Evolutionary conservation across 2,113 vertebrate species (phyloP), one percentile per base, ranked within the genome.

Genomic region (Chrysemys picta): DNA sequence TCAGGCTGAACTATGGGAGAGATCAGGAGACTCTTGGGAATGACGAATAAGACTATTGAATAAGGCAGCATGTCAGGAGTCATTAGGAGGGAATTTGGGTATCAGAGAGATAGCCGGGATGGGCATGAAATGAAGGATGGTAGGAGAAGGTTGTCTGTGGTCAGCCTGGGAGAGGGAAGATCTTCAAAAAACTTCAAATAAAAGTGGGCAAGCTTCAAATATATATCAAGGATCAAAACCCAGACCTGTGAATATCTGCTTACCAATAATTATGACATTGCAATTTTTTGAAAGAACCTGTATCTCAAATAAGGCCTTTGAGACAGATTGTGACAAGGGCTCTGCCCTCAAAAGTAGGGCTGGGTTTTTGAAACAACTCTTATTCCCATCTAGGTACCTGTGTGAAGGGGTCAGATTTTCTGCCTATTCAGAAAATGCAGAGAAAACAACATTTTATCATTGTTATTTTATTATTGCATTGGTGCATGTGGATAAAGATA

Each of bases 361-460:
- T 76, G 75, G 24, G 11, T 24, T 27, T 47, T 76, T 76, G 3
- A 76, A 76, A 27, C 5, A 45, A 13, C 24, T 47, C 24, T 53
- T 25, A 6, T 45, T 76, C 22, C 75, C 75, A 12, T 45, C 38
- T 45, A 78, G 24, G 13, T 27, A 47, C 35, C 7, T 22, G 10
- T 9, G 14, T 13, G 25, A 47, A 78, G 38, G 35, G 75, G 42
- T 47, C 24, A 78, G 42, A 45, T 27, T 78, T 47, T 78, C 38
- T 57, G 35, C 12, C 29, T 52, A 56, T 9, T 59, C 47, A 91
- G 87, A 76, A 35, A 1, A 47, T 84, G 24, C 62, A 88, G 56
- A 56, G 5, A 0, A 0, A 19, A 88, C 6, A 52, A 79, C 0
- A 0, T 81, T 75, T 90, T 87, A 80, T 89, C 47, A 29, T 52